Conservation (phyloP, 1,140 invertebrate genomes). For the Leptopilina boulardi region DNA sequence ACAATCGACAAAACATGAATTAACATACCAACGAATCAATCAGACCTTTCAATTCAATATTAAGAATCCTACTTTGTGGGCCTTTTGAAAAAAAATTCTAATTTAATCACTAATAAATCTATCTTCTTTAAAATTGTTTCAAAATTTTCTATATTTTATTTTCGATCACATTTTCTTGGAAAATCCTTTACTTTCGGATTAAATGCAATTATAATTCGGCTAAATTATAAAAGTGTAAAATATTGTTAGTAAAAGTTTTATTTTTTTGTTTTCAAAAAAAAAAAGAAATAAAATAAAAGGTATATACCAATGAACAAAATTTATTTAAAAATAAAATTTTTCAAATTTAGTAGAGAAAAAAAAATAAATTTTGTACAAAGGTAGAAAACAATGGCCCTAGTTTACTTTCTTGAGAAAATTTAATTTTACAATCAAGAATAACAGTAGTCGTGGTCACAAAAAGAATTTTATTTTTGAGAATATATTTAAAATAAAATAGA, state of each 20-base stretch:
- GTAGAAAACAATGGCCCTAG: background rate
- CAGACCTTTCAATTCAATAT: slow-evolving; percentile 52
- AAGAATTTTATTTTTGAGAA: background rate
- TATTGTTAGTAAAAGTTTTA: too few relatives aligned
- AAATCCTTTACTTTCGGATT: slow-evolving; percentile 33
- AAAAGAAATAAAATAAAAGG: background rate
- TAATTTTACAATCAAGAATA: background rate
- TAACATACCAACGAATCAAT: slow-evolving; percentile 65
- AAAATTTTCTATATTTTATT: slow-evolving; percentile 11
- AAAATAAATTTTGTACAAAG: slow-evolving; percentile 6
- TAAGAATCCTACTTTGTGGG: slow-evolving; percentile 41
- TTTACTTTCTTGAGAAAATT: background rate
- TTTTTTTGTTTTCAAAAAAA: background rate
- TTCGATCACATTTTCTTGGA: background rate
- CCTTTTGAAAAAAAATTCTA: slow-evolving; percentile 36
- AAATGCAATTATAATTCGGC: background rate
- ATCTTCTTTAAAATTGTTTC: background rate
- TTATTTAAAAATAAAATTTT: background rate
- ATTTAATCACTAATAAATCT: background rate
- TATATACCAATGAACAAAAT: slow-evolving; percentile 1
- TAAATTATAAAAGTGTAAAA: background rate
- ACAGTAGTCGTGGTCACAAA: slow-evolving; percentile 27
- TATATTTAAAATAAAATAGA: background rate
- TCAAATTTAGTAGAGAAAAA: background rate
- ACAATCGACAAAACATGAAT: slow-evolving; percentile 43